Evolutionary conservation across 1,140 invertebrate species (phyloP).

Genomic region (Drosophila littoralis): DNA sequence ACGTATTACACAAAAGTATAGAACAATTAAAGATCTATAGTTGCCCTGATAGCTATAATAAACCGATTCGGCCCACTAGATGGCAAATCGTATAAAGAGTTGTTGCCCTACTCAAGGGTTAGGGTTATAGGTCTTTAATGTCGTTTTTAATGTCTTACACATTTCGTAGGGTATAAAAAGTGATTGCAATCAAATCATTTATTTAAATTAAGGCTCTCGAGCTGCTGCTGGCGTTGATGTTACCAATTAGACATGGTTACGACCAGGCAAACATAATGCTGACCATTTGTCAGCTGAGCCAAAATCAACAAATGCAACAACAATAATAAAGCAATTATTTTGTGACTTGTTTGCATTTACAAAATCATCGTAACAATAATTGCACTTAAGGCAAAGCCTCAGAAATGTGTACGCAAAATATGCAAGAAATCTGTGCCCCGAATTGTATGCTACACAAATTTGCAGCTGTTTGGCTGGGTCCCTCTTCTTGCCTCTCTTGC

Average conservation of each 20-base stretch:
- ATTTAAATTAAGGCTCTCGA: conserved; percentile 36
- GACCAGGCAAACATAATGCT: conserved; percentile 45
- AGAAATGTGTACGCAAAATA: conserved; percentile 50
- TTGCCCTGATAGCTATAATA: no score
- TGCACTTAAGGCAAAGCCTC: conserved; percentile 54
- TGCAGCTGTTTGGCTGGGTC: conserved; percentile 22
- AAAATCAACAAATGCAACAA: conserved; percentile 6
- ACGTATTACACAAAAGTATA: no score
- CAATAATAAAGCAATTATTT: conserved; percentile 69
- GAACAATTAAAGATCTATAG: no score
- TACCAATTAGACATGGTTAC: conserved; percentile 60
- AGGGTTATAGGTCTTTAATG: no score
- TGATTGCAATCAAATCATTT: background rate
- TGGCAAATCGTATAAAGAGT: no score
- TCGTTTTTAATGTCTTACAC: no score
- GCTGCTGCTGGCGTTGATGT: conserved; percentile 52
- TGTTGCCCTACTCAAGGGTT: no score
- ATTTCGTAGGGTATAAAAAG: background rate
- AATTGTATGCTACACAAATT: conserved; percentile 43
- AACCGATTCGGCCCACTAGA: no score
- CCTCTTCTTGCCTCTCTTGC: conserved; percentile 1
- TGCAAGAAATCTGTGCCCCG: conserved; percentile 63
- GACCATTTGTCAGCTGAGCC: conserved; percentile 46
- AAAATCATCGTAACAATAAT: conserved; percentile 72
- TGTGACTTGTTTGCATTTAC: conserved; percentile 51